These are phyloP conservation scores for Phyllotis vaccarum DNA, from an alignment of 2,797 vertebrate genomes.

Conservation along the genomic window DNA sequence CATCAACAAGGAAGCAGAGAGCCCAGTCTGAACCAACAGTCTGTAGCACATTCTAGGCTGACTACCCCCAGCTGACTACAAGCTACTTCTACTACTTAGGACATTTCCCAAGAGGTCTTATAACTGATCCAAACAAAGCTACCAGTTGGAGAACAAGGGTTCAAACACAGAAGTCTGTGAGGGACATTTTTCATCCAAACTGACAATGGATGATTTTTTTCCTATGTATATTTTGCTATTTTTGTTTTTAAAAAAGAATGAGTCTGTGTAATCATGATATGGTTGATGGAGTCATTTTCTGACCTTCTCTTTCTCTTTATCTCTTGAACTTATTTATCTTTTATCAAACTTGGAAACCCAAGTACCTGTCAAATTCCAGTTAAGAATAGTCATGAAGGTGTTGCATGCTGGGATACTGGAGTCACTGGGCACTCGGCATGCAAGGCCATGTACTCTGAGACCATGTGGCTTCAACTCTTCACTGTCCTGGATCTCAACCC, in stretches of 20 bases:
- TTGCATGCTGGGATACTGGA: background rate
- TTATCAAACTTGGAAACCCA: background rate
- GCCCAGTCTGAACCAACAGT: background rate
- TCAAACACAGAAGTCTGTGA: background rate
- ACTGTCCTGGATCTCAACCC: background rate
- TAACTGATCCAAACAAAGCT: background rate
- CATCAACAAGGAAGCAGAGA: background rate
- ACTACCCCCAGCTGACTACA: background rate
- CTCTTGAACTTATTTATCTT: background rate
- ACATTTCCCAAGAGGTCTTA: background rate
- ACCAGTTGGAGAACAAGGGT: background rate
- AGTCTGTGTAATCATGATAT: background rate
- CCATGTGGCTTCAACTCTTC: background rate
- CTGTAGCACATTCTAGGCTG: background rate
- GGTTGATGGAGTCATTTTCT: background rate
- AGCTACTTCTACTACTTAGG: background rate
- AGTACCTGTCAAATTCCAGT: background rate
- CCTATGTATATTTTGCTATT: background rate
- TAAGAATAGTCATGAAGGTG: background rate
- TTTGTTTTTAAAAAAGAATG: background rate
- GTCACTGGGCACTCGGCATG: background rate
- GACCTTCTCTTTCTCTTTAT: too few species aligned
- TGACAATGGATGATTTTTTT: background rate
- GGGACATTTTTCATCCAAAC: background rate
- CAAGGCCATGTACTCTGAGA: fast-evolving